Conservation (phyloP, 2,797 vertebrate genomes). For the Tragopan temminckii region DNA sequence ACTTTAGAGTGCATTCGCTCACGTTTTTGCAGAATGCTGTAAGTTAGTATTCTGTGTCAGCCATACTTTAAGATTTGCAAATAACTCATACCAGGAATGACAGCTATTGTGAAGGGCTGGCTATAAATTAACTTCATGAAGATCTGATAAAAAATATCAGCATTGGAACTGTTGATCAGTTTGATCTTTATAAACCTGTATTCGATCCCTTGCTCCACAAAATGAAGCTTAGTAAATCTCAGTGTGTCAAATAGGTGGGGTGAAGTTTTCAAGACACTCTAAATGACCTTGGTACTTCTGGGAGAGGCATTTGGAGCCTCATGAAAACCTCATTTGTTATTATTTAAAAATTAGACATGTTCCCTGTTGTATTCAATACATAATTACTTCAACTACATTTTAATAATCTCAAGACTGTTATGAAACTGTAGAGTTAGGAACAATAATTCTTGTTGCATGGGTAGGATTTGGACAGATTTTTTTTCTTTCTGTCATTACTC, state of each 20-base stretch:
- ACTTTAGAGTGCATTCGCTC: background rate
- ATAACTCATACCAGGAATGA: background rate
- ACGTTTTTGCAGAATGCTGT: background rate
- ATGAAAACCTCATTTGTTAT: background rate
- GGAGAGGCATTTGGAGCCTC: slow-evolving; percentile 1
- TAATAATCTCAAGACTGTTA: background rate
- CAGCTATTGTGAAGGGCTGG: background rate
- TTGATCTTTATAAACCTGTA: background rate
- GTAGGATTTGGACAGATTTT: slow-evolving; percentile 12
- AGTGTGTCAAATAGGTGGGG: background rate
- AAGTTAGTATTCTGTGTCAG: background rate
- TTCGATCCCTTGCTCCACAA: background rate
- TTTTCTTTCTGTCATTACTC: slow-evolving; percentile 25
- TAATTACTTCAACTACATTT: slow-evolving; percentile 49
- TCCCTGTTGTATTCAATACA: slow-evolving; percentile 51
- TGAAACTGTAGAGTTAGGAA: slow-evolving; percentile 21
- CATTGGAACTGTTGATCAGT: background rate
- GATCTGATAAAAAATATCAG: background rate
- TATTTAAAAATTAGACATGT: slow-evolving; percentile 35
- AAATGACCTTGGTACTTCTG: slow-evolving; percentile 2
- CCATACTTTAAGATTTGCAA: background rate
- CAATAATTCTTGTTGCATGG: slow-evolving; percentile 27
- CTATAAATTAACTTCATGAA: background rate
- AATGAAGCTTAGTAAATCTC: background rate
- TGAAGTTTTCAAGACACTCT: background rate